A percentile compares a stretch with the other conserved stretches of the same genome.
phyloP scores from a whole-genome alignment of 2,888 invertebrate species.

The Empis stercorea region DNA sequence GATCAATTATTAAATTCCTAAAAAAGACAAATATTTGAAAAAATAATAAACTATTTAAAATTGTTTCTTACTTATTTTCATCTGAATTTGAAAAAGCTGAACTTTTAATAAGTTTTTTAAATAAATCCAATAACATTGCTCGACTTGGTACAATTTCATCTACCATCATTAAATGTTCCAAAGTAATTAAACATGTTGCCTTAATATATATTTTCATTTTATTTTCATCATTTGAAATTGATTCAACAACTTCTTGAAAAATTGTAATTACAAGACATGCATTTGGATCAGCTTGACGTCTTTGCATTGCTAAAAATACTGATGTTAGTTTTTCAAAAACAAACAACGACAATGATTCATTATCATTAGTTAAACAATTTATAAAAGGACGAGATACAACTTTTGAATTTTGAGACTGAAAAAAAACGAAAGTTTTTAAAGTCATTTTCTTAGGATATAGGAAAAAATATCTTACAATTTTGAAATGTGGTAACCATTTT shows the following conservation, averaged over 20 bases:
- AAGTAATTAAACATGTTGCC: conserved; percentile 21
- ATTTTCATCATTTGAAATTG: conserved; percentile 10
- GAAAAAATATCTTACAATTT: conserved; percentile 17
- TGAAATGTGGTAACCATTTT: conserved; percentile 35
- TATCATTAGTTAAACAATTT: conserved; percentile 24
- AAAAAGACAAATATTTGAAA: conserved; percentile 1
- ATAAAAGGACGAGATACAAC: conserved; percentile 29
- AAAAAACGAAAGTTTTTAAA: background rate
- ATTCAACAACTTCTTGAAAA: conserved; percentile 25
- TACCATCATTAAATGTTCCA: conserved; percentile 35
- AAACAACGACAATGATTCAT: conserved; percentile 21
- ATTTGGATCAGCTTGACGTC: conserved; percentile 27
- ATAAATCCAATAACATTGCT: conserved; percentile 22
- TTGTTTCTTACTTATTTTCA: conserved; percentile 13
- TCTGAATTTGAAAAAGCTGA: conserved; percentile 17
- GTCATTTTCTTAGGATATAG: background rate
- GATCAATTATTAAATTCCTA: conserved; percentile 18
- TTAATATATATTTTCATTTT: conserved; percentile 23
- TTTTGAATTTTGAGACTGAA: conserved; percentile 22
- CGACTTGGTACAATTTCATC: conserved; percentile 31
- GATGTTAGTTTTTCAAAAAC: conserved; percentile 27
- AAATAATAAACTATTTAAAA: no score
- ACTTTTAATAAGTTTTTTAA: conserved; percentile 19
- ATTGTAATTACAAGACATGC: conserved; percentile 28
- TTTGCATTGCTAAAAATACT: conserved; percentile 28